Evolutionary conservation across 2,888 invertebrate genomes (phyloP).

Genomic region (Carterocephalus palaemon): DNA sequence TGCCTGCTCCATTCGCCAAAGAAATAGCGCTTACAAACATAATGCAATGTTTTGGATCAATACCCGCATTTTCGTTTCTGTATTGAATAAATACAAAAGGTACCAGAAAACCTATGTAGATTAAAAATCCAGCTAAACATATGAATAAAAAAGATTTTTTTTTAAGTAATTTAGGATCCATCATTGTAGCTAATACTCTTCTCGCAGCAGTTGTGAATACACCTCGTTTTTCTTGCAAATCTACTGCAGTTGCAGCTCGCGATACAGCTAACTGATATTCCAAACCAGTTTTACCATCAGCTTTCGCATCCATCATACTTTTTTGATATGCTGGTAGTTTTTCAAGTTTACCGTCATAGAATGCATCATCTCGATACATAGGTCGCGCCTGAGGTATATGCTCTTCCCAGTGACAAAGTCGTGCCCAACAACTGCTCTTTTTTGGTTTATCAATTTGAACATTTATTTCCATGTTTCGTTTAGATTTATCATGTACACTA

Average conservation of each 20-base stretch:
- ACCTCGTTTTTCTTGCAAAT: constrained; percentile 57
- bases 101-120: constrained; percentile 57
- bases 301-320: constrained; percentile 48
- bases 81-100: constrained; percentile 62
- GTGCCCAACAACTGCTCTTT: constrained; percentile 49
- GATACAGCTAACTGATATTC: constrained; percentile 71
- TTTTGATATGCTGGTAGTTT: constrained; percentile 60
- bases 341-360: constrained; percentile 60
- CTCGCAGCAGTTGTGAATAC: constrained; percentile 62
- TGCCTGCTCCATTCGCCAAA: constrained; percentile 54
- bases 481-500: constrained; percentile 42
- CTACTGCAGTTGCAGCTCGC: constrained; percentile 58
- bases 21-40: constrained; percentile 63
- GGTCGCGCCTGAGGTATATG: constrained; percentile 61
- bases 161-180: constrained; percentile 59
- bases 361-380: constrained; percentile 69
- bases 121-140: constrained; percentile 49
- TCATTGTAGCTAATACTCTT: constrained; percentile 67
- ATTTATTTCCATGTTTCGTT: constrained; percentile 42
- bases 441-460: constrained; percentile 39
- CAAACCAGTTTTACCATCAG: constrained; percentile 55
- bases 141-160: constrained; percentile 53
- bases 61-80: constrained; percentile 49
- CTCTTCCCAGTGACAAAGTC: constrained; percentile 57
- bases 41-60: constrained; percentile 47